Evolutionary conservation across 2,113 vertebrate species (phyloP).

Genomic region (Sakesphorus luctuosus): DNA sequence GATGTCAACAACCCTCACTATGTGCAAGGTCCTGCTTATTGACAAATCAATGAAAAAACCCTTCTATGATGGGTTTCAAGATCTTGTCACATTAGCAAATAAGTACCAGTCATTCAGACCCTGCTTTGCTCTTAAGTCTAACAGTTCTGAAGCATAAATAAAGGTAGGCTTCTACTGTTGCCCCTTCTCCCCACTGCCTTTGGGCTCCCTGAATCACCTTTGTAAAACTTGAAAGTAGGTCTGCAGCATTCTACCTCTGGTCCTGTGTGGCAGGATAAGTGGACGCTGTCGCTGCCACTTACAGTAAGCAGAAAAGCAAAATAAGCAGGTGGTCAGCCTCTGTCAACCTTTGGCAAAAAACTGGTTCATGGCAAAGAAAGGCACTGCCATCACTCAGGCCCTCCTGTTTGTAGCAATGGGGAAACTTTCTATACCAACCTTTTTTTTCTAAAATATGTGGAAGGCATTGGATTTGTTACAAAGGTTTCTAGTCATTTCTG

Average conservation of each 20-base stretch:
- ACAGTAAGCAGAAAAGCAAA: neutral
- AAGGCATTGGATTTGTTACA: neutral
- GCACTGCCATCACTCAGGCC: neutral
- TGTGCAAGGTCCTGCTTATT: neutral
- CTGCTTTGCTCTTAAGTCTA: neutral
- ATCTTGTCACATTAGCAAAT: fast-evolving
- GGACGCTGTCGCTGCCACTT: fast-evolving
- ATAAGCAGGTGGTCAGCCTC: fast-evolving
- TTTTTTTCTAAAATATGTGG: neutral
- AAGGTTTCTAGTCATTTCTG: neutral
- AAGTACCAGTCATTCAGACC: neutral
- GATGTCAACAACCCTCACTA: neutral
- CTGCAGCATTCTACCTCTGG: neutral
- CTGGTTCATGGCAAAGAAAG: neutral
- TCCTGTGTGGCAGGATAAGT: fast-evolving
- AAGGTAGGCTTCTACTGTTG: neutral
- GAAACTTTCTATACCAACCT: neutral
- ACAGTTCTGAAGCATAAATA: neutral
- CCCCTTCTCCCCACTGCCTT: neutral
- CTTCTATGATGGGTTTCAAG: neutral
- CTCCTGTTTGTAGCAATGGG: fast-evolving
- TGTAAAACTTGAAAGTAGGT: neutral
- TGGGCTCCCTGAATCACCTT: neutral
- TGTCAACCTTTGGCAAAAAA: neutral
- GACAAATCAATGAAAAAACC: neutral